Conservation (phyloP, 2,888 invertebrate species). For the Yponomeuta plumbellus region DNA sequence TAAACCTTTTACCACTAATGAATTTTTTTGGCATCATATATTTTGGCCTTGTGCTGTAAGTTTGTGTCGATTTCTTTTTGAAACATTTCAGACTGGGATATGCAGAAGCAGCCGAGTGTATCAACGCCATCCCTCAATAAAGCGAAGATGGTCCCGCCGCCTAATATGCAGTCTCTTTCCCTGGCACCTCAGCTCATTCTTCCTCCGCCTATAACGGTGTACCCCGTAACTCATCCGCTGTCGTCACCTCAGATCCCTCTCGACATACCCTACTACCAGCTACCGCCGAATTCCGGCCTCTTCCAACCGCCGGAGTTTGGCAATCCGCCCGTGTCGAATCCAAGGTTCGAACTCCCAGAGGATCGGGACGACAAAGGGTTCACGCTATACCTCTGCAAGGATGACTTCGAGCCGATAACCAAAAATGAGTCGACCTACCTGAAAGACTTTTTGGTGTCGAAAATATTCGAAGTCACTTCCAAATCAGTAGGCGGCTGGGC, state of each 20-base stretch:
- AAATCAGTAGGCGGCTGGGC: constrained; percentile 40
- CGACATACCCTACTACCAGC: constrained; percentile 4
- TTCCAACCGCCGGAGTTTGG: not conserved
- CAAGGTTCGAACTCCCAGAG: not conserved
- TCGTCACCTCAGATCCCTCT: not conserved
- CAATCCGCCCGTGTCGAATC: not conserved
- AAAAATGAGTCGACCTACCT: constrained; percentile 40
- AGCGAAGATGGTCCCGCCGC: not conserved
- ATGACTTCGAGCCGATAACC: constrained; percentile 51
- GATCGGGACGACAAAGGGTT: not conserved
- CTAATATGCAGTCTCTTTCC: not conserved
- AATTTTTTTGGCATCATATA: not conserved
- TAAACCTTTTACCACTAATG: not conserved
- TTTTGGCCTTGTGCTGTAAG: not conserved
- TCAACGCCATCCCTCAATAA: not conserved
- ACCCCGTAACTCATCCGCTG: not conserved
- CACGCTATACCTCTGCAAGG: constrained; percentile 50
- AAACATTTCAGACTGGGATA: constrained; percentile 7
- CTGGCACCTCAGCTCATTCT: not conserved
- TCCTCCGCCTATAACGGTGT: not conserved
- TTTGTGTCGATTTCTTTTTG: not conserved
- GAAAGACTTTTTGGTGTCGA: constrained; percentile 45
- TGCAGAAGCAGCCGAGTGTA: not conserved
- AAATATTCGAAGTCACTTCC: constrained; percentile 43
- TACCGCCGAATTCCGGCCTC: constrained; percentile 1